Evolutionary conservation across 2,888 invertebrate genomes (phyloP), one percentile per base, ranked within the genome.

Genomic region (Acrobasis suavella): DNA sequence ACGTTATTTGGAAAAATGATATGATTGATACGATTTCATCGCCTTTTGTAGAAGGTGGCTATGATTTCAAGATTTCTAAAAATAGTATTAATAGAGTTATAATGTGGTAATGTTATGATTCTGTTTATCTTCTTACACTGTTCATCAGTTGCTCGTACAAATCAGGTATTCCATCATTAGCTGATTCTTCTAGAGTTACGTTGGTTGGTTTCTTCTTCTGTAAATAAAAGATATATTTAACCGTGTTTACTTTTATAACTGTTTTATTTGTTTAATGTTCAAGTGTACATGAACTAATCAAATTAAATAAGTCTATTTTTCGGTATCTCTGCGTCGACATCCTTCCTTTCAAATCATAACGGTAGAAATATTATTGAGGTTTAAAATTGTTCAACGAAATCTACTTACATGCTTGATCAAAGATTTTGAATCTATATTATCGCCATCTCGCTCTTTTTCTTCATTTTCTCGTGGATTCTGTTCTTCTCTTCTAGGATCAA

Each of bases 381-480:
- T 10, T 39, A 39, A 39, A 39, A 39, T 39, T 39, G 9, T 12
- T 42, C 14, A 12, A 42, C 10, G 42, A 12, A 42, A 42, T 42
- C 10, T 10, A 61, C 67, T 69, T 67, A 80, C 76, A 56, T 76
- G 74, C 37, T 77, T 72, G 6, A 76, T 64, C 0, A 55, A 39
- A 39, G 55, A 55, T 55, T 38, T 55, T 6, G 55, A 39, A 54
- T 38, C 54, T 39, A 55, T 9, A 17, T 55, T 55, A 2, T 10
- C 55, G 16, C 9, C 12, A 10, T 55, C 55, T 39, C 10, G 10
- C 14, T 10, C 16, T 12, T 39, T 16, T 10, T 39, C 32, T 12
- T 55, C 12, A 15, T 9, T 9, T 0, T 39, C 39, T 39, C n/a
- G n/a, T 6, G 9, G 16, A 16, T 16, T 5, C 7, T 39, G 7